These are phyloP conservation scores for Dicrostonyx torquatus DNA, from an alignment of 2,797 vertebrate genomes.

Conservation along the genomic window DNA sequence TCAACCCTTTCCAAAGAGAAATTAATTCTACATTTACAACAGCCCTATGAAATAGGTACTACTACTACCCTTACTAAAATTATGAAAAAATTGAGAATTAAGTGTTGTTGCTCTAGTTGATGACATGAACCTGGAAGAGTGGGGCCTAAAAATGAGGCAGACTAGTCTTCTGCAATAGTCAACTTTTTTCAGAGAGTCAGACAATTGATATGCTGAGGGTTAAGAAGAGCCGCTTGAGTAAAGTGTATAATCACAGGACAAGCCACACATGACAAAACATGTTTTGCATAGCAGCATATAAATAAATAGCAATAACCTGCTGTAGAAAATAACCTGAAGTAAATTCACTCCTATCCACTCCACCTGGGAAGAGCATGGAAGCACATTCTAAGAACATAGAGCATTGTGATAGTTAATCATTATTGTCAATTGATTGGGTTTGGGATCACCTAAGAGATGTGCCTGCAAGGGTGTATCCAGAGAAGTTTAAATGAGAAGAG, in stretches of 20 bases:
- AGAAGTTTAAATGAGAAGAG: neutral
- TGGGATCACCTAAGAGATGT: neutral
- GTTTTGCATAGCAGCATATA: neutral
- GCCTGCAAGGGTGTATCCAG: neutral
- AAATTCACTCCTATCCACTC: neutral
- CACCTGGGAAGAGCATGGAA: neutral
- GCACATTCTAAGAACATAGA: too few relatives aligned
- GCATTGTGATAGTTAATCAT: neutral
- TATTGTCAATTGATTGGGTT: neutral
- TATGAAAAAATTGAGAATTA: slow-evolving; percentile 39
- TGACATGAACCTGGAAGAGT: neutral
- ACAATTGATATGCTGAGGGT: too few relatives aligned
- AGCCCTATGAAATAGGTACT: neutral
- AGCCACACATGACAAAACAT: neutral
- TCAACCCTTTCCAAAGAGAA: slow-evolving; percentile 50
- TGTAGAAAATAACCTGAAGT: neutral
- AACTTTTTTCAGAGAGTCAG: neutral
- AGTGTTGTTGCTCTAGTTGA: neutral
- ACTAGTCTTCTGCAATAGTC: neutral
- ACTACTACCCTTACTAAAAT: slow-evolving; percentile 46
- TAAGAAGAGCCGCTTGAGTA: neutral
- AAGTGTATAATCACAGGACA: neutral
- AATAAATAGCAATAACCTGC: neutral
- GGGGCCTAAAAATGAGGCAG: neutral
- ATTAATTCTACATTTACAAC: neutral